Base-by-base conservation (phyloP, 2,888 invertebrate species). In the Ferrisia virgata region DNA sequence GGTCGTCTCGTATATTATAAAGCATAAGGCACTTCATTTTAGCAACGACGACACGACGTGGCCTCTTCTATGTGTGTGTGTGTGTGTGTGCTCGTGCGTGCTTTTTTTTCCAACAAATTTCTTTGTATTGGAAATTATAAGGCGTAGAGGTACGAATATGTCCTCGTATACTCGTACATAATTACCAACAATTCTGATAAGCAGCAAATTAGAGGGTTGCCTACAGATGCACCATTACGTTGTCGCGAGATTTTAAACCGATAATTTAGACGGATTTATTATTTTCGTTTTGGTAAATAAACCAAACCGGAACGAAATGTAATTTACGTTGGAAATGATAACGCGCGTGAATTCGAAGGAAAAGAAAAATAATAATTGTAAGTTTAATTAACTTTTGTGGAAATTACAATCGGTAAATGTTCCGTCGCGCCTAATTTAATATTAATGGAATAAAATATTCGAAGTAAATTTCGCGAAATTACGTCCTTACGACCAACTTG, bases 351-450 rank as follows among this genome's bases (percentile, higher is more conserved):
- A 11, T 58, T 58, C 25, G 58, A 9, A 25, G 53, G 18, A 47
- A 58, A 58, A n/a, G n/a, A n/a, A n/a, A n/a, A n/a, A n/a, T n/a
- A 33, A 72, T 72, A 33, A 72, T 33, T 72, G 36, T 47, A 72
- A 33, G 33, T 72, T 33, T 72, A 72, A 72, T 72, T 72, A 72
- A 72, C 72, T 72, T 31, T n/a, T 33, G 33, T 58, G 33, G 31
- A 72, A 72, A 72, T 72, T 72, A 72, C 72, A 72, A 72, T 72
- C 31, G 33, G 33, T 31, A 33, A 72, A 72, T 33, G 31, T 72
- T 72, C 25, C 72, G 72, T 33, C n/a, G 18, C 33, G 72, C 33
- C n/a, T 72, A 72, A 72, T 72, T 72, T 33, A 72, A 72, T 72
- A 72, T 72, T 72, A 72, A 72, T 72, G n/a, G 33, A 72, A 72